Conservation (phyloP, 1,140 invertebrate species). For the Schlechtendalia chinensis region DNA sequence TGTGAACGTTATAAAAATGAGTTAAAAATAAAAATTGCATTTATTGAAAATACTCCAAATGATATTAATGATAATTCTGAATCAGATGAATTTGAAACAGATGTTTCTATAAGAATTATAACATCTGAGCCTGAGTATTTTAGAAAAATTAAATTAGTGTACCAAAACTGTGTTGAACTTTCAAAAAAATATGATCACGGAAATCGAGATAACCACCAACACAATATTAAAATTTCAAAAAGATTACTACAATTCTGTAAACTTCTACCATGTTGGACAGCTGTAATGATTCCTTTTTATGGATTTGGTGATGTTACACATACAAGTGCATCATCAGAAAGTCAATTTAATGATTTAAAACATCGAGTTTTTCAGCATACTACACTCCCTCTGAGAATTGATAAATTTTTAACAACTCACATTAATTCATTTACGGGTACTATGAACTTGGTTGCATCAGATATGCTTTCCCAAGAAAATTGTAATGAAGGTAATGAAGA, state of each 20-base stretch:
- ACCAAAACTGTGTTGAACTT: background rate
- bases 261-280: conserved; percentile 24
- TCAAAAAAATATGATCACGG: conserved; percentile 1
- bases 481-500: background rate
- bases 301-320: conserved; percentile 18
- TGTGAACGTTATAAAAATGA: background rate
- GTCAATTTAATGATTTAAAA: conserved; percentile 8
- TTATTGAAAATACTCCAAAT: background rate
- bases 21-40: conserved; percentile 6
- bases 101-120: background rate
- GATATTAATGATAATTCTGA: background rate
- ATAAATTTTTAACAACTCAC: conserved; percentile 5
- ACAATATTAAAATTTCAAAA: conserved; percentile 5
- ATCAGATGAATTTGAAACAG: background rate
- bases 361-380: background rate
- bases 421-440: background rate
- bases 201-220: background rate
- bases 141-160: background rate
- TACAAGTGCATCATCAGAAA: conserved; percentile 12
- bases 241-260: conserved; percentile 19
- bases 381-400: conserved; percentile 4
- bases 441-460: conserved; percentile 3
- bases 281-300: conserved; percentile 8
- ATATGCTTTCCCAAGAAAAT: background rate
- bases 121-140: background rate